A percentile compares a stretch with the other conserved stretches of the same genome.
Conservation (phyloP, 2,797 vertebrate genomes). For the Antennarius maculatus region DNA sequence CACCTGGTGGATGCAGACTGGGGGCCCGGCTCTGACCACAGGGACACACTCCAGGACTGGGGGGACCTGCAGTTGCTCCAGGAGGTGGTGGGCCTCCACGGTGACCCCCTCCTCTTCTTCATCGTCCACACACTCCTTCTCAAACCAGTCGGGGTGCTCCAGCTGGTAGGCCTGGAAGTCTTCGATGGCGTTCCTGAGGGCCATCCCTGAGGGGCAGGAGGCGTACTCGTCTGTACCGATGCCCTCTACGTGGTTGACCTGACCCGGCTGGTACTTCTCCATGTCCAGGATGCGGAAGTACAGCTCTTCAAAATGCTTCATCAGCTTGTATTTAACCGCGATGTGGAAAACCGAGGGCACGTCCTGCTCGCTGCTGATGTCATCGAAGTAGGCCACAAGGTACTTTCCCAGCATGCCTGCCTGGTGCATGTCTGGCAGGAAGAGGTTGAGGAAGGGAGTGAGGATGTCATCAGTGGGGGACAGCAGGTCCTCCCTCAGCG, state of each 20-base stretch:
- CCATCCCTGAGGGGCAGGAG: conserved; percentile 81
- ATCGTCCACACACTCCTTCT: conserved; percentile 76
- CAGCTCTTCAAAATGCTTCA: conserved; percentile 93
- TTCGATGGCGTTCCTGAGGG: conserved; percentile 83
- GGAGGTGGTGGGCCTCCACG: conserved; percentile 34
- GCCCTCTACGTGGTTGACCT: conserved; percentile 83
- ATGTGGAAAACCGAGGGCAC: conserved; percentile 90
- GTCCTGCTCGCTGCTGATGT: conserved; percentile 82
- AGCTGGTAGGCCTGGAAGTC: conserved; percentile 85
- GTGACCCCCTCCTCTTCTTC: conserved; percentile 74
- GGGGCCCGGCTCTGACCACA: conserved; percentile 48
- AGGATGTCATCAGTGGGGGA: conserved; percentile 89
- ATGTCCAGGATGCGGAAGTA: conserved; percentile 91
- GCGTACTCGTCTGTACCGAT: conserved; percentile 84
- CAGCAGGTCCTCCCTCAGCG: conserved; percentile 83
- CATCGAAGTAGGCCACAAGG: conserved; percentile 91
- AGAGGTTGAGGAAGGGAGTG: conserved; percentile 89
- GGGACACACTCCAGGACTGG: conserved; percentile 64
- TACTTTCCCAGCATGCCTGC: conserved; percentile 89
- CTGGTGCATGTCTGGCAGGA: conserved; percentile 89
- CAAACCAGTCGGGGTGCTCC: conserved; percentile 89
- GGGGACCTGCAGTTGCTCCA: conserved; percentile 17
- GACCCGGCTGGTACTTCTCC: conserved; percentile 91
- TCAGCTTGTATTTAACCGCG: conserved; percentile 87
- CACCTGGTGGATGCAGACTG: conserved; percentile 51